Percentiles rank a stretch among this genome's conserved stretches.
Conservation (phyloP, 2,797 vertebrate species). For the Nyctalus aviator region DNA sequence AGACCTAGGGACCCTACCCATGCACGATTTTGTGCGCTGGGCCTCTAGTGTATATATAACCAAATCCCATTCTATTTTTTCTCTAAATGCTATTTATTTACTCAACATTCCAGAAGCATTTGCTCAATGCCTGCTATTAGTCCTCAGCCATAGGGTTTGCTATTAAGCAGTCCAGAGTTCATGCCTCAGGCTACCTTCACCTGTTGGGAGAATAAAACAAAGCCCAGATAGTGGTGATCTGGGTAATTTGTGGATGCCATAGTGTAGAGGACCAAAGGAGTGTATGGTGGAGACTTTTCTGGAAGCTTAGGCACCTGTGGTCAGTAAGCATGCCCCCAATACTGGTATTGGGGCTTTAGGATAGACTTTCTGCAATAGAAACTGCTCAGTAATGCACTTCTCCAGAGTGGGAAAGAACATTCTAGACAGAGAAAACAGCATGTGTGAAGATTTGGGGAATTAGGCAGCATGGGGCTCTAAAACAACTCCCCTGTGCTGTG, state of each 20-base stretch:
- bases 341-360: background rate
- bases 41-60: background rate
- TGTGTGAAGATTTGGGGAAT: background rate
- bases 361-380: background rate
- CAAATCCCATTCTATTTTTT: background rate
- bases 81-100: background rate
- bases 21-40: too few species aligned
- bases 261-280: background rate
- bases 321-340: background rate
- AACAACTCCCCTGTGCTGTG: background rate
- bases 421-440: background rate
- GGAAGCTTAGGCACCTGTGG: too few species aligned
- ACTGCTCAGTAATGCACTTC: background rate
- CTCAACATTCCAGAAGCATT: background rate
- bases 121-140: background rate
- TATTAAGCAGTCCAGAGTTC: background rate
- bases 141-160: background rate
- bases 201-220: too few species aligned
- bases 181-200: background rate
- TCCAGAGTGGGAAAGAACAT: background rate
- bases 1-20: too few species aligned
- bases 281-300: background rate
- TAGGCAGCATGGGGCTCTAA: background rate
- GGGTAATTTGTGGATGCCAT: too few species aligned
- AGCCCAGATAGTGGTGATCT: background rate